These are phyloP conservation scores for Suncus etruscus DNA, from an alignment of 2,113 vertebrate species.

Conservation along the genomic window DNA sequence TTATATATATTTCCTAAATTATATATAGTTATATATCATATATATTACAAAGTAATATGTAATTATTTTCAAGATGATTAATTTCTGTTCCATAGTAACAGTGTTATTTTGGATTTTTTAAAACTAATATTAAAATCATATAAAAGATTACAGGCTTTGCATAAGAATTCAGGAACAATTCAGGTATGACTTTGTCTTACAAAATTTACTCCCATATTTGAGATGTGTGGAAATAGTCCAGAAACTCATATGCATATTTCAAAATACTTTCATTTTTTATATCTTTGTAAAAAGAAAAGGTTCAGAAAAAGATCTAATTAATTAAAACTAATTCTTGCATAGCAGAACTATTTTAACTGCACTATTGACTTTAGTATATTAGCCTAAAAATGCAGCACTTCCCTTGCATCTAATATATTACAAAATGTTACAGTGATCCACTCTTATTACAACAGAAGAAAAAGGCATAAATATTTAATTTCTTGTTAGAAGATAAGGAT, in stretches of 20 bases:
- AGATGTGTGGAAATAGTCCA: not conserved
- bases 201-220: not conserved
- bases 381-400: not conserved
- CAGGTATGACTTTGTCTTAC: not conserved
- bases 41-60: no score
- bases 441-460: not conserved
- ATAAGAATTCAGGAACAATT: no score
- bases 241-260: not conserved
- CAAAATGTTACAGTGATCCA: not conserved
- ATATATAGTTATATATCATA: no score
- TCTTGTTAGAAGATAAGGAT: not conserved
- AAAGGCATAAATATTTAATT: slow-evolving; percentile 13
- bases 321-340: not conserved
- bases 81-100: no score
- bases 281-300: not conserved
- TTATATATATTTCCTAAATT: no score
- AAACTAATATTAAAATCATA: no score
- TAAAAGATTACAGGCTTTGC: no score
- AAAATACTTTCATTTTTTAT: not conserved
- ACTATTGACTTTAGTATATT: not conserved
- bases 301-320: not conserved
- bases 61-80: no score
- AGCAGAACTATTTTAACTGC: not conserved
- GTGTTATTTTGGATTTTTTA: no score
- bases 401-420: not conserved